Conservation (phyloP, 1,140 invertebrate genomes). For the Colletes latitarsis region DNA sequence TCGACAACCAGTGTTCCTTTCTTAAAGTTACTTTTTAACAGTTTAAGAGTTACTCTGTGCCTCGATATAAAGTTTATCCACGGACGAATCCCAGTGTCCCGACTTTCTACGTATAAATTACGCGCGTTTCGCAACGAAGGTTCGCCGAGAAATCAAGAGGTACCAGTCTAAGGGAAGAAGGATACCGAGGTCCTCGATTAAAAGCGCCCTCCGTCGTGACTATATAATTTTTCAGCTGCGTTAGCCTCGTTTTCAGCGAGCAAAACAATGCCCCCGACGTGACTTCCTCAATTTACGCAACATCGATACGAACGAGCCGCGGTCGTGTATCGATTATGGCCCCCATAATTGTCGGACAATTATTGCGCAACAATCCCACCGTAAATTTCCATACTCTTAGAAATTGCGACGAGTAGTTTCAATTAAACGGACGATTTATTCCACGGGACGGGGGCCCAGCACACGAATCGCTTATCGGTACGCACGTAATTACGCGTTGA, state of each 20-base stretch:
- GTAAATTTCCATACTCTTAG: constrained; percentile 38
- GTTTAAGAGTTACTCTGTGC: too few species aligned
- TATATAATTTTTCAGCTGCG: not conserved
- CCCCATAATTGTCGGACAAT: constrained; percentile 21
- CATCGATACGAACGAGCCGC: not conserved
- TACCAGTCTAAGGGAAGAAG: not conserved
- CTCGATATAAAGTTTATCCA: too few species aligned
- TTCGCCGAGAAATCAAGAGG: not conserved
- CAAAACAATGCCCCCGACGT: constrained; percentile 21
- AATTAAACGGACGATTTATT: constrained; percentile 37
- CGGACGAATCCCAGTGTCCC: too few species aligned
- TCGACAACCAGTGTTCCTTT: too few species aligned
- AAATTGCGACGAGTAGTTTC: constrained; percentile 38
- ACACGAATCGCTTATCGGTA: constrained; percentile 10
- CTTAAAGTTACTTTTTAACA: too few species aligned
- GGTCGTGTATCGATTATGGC: constrained; percentile 22
- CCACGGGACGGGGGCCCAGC: not conserved
- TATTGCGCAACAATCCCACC: constrained; percentile 23
- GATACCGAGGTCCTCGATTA: not conserved
- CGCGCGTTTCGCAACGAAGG: too few species aligned
- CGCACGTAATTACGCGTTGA: constrained; percentile 19
- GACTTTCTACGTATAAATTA: too few species aligned
- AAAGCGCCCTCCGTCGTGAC: not conserved
- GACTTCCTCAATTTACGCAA: constrained; percentile 33
- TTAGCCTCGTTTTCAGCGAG: not conserved